These are phyloP conservation scores for Timema podura DNA, from an alignment of 2,888 invertebrate genomes.

Conservation along the genomic window DNA sequence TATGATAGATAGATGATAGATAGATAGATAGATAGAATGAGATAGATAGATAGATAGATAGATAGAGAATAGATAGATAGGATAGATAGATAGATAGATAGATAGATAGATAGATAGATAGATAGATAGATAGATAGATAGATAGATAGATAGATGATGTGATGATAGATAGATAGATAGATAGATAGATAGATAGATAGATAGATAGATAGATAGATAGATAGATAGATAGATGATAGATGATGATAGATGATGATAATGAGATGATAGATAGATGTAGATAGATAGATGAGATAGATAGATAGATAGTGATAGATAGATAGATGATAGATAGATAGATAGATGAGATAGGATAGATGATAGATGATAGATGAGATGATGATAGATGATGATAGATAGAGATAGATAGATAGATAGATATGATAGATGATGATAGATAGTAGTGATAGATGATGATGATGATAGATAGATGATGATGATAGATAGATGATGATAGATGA, in stretches of 20 bases:
- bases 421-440: no score
- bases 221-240: neutral
- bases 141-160: neutral
- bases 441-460: neutral
- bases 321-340: neutral
- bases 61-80: neutral
- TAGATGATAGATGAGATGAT: no score
- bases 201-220: neutral
- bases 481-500: conserved; percentile 5
- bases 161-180: neutral
- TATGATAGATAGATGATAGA: neutral
- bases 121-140: conserved; percentile 6
- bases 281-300: conserved; percentile 9
- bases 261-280: conserved; percentile 5
- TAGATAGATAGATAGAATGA: neutral
- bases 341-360: no score
- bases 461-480: neutral
- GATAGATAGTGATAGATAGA: neutral
- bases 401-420: no score
- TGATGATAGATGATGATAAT: neutral
- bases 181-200: neutral
- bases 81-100: neutral
- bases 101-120: neutral
- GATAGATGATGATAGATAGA: no score
- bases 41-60: neutral